These are phyloP conservation scores for Elymnias hypermnestra DNA, from an alignment of 1,140 invertebrate genomes.

Conservation along the genomic window DNA sequence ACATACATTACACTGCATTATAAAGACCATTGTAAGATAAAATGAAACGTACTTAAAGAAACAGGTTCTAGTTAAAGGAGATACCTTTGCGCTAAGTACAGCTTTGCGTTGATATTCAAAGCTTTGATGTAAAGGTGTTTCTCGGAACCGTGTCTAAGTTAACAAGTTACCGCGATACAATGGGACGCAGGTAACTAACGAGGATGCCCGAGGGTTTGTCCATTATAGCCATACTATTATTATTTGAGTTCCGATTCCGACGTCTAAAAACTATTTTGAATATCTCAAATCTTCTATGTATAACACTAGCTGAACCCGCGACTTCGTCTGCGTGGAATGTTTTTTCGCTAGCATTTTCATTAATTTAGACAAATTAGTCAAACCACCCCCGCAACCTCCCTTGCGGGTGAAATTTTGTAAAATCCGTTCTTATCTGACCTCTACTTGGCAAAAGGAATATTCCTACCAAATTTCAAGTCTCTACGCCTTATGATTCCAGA, in stretches of 20 bases:
- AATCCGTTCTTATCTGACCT: too few relatives aligned
- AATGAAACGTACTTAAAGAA: slow-evolving; percentile 3
- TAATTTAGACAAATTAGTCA: too few relatives aligned
- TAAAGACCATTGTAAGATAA: neutral
- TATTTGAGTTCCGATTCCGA: neutral
- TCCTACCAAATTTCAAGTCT: too few relatives aligned
- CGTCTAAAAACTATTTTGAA: neutral
- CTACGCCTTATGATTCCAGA: too few relatives aligned
- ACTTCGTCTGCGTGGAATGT: too few relatives aligned
- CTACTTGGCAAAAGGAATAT: too few relatives aligned
- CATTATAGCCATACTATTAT: slow-evolving; percentile 11
- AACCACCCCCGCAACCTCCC: too few relatives aligned
- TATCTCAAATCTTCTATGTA: too few relatives aligned
- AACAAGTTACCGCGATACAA: slow-evolving; percentile 19
- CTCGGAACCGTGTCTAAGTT: slow-evolving; percentile 20
- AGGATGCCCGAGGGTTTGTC: slow-evolving; percentile 6
- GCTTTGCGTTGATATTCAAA: slow-evolving; percentile 20
- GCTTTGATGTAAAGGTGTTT: slow-evolving; percentile 19
- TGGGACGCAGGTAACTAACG: slow-evolving; percentile 15
- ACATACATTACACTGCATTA: too few relatives aligned
- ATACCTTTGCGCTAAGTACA: slow-evolving; percentile 11
- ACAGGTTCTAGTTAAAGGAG: slow-evolving; percentile 6
- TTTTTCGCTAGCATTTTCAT: too few relatives aligned
- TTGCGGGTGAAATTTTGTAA: too few relatives aligned
- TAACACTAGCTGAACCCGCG: too few relatives aligned